phyloP scores from a whole-genome alignment of 1,140 invertebrate genomes.

The Rhizoglyphus robini region DNA sequence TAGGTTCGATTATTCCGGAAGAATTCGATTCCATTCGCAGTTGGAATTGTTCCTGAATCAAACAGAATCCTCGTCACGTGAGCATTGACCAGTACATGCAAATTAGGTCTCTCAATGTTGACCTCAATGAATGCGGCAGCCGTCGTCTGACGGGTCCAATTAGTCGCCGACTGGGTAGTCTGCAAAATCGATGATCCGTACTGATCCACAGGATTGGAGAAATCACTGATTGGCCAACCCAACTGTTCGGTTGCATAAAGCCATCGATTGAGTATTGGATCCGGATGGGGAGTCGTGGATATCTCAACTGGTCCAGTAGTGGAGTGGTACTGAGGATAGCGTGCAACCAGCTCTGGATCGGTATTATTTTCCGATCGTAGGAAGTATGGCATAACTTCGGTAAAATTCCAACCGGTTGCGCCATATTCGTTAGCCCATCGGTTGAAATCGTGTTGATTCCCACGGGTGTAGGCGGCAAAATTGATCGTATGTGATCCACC shows the following conservation, averaged over 20 bases:
- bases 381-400: constrained; percentile 54
- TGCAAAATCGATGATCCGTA: no score
- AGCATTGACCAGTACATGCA: constrained; percentile 67
- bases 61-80: constrained; percentile 69
- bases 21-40: constrained; percentile 61
- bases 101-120: constrained; percentile 57
- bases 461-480: constrained; percentile 73
- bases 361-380: constrained; percentile 38
- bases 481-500: constrained; percentile 63
- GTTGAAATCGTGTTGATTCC: constrained; percentile 72
- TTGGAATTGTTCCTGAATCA: constrained; percentile 58
- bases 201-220: constrained; percentile 57
- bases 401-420: constrained; percentile 73
- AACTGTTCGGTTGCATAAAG: constrained; percentile 37
- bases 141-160: constrained; percentile 64
- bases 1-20: constrained; percentile 45
- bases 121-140: constrained; percentile 76
- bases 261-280: constrained; percentile 57
- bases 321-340: constrained; percentile 47
- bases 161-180: constrained; percentile 49
- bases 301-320: constrained; percentile 66
- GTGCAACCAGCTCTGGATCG: constrained; percentile 22
- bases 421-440: constrained; percentile 56
- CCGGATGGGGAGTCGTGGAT: constrained; percentile 63
- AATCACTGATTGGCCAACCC: constrained; percentile 65